Conservation (phyloP, 2,113 vertebrate genomes). For the Strix aluco region DNA sequence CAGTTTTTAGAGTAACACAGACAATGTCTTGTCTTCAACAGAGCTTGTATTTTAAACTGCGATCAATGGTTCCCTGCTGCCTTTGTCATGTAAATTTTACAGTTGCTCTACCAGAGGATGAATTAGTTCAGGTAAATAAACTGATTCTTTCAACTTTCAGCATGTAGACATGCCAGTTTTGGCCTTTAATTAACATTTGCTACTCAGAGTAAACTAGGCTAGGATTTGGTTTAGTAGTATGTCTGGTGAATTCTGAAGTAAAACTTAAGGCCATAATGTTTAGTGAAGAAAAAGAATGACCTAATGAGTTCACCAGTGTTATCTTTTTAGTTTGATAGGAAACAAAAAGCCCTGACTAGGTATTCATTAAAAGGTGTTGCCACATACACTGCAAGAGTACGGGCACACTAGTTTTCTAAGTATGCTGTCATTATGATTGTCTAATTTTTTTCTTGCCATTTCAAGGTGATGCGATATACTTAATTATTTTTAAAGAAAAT, state of each 20-base stretch:
- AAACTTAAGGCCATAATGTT: not conserved
- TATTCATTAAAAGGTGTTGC: not conserved
- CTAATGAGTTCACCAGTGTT: not conserved
- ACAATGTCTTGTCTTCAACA: conserved; percentile 64
- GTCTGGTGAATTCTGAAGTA: not conserved
- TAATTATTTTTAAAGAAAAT: not conserved
- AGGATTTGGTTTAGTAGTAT: not conserved
- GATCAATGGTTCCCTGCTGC: conserved; percentile 96
- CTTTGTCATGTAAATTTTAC: conserved; percentile 97
- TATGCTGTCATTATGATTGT: not conserved
- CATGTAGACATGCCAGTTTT: not conserved
- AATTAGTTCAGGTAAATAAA: conserved; percentile 89
- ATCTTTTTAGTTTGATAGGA: not conserved
- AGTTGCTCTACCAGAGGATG: conserved; percentile 95
- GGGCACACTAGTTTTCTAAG: not conserved
- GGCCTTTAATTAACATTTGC: not conserved
- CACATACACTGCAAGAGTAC: not conserved
- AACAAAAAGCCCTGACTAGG: not conserved
- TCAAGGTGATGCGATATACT: not conserved
- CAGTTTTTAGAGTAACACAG: not conserved
- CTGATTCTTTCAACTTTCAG: not conserved
- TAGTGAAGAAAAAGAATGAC: not conserved
- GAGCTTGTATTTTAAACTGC: conserved; percentile 97
- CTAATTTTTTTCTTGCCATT: not conserved
- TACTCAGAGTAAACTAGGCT: not conserved